Conservation (phyloP, 2,113 vertebrate species). For the Anhinga anhinga region DNA sequence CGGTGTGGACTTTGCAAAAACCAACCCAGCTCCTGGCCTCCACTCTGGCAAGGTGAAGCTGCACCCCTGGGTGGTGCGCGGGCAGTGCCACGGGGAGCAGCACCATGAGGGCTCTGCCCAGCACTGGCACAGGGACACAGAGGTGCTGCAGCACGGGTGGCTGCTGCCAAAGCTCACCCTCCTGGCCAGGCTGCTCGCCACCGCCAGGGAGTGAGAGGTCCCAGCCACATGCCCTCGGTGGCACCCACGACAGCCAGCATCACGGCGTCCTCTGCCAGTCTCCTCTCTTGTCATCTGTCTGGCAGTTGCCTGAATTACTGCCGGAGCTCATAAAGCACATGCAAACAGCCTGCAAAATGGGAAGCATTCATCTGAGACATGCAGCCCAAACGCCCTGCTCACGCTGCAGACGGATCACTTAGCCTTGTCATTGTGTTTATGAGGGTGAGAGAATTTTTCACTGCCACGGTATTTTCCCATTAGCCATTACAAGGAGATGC, state of each 20-base stretch:
- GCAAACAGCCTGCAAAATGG: not conserved
- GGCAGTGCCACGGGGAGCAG: accelerated
- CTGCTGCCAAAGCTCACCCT: no score
- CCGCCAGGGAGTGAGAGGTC: accelerated
- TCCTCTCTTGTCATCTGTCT: not conserved
- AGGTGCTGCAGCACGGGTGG: accelerated
- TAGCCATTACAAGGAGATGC: not conserved
- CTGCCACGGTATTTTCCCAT: not conserved
- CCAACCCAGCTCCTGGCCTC: not conserved
- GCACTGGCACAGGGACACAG: accelerated
- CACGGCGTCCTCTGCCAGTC: accelerated
- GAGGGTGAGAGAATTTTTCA: not conserved
- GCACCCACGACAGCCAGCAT: accelerated
- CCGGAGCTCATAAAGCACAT: not conserved
- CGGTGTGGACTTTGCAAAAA: not conserved
- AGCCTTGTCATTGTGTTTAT: not conserved
- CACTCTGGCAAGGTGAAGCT: accelerated
- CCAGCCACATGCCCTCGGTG: accelerated
- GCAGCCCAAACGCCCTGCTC: not conserved
- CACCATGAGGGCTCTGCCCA: not conserved
- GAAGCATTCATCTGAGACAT: not conserved
- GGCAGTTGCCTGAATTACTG: not conserved
- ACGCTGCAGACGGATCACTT: not conserved
- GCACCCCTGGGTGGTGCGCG: accelerated
- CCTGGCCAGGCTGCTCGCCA: not conserved